phyloP scores from a whole-genome alignment of 2,113 vertebrate genomes.

The Harpagus bidentatus region DNA sequence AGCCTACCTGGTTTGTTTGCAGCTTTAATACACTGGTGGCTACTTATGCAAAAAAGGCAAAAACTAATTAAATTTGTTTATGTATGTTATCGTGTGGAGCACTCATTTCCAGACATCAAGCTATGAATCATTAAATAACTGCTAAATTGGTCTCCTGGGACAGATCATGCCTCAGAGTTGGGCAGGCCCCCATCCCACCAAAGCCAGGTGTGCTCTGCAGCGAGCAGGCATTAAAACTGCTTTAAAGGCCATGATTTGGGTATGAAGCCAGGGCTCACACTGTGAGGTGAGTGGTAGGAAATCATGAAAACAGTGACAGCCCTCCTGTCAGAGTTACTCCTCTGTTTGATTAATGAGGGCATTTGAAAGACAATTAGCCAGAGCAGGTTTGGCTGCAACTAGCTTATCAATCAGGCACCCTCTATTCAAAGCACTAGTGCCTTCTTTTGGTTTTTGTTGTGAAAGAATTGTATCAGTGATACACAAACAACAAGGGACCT shows the following conservation, averaged over 20 bases:
- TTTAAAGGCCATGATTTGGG: constrained; percentile 76
- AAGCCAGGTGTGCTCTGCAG: constrained; percentile 87
- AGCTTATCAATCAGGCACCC: constrained; percentile 91
- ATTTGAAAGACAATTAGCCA: constrained; percentile 98
- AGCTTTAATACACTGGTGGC: constrained; percentile 69
- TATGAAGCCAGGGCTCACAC: constrained; percentile 78
- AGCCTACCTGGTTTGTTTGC: constrained; percentile 64
- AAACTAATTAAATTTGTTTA: constrained; percentile 96
- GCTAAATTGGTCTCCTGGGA: constrained; percentile 91
- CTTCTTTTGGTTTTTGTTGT: constrained; percentile 36
- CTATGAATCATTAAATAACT: constrained; percentile 92
- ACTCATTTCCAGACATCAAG: constrained; percentile 89
- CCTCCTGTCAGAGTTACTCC: constrained; percentile 77
- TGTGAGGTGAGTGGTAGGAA: constrained; percentile 82
- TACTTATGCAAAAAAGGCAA: constrained; percentile 73
- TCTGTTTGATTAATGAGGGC: constrained; percentile 95
- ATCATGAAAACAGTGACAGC: constrained; percentile 79
- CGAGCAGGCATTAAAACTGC: constrained; percentile 79
- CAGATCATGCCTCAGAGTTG: constrained; percentile 57
- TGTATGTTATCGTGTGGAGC: constrained; percentile 92
- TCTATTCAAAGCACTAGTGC: constrained; percentile 78
- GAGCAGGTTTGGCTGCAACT: constrained; percentile 91
- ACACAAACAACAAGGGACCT: constrained; percentile 38
- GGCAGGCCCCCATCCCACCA: constrained; percentile 66
- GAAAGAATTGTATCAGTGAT: constrained; percentile 71